phyloP scores from a whole-genome alignment of 2,797 vertebrate species.

The Threskiornis aethiopicus region DNA sequence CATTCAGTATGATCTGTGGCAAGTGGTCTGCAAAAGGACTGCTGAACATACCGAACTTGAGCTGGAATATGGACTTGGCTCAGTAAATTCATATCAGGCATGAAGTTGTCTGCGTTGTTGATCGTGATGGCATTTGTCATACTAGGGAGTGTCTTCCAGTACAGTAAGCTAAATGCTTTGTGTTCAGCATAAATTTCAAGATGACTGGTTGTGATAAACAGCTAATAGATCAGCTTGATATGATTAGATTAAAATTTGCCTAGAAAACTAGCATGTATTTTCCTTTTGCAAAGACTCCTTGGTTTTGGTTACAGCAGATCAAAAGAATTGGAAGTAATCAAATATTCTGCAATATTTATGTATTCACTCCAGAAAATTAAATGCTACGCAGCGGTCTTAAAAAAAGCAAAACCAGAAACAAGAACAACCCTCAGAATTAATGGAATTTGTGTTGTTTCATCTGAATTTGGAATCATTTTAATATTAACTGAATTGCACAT shows the following conservation, averaged over 20 bases:
- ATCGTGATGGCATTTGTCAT: background rate
- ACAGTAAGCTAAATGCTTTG: background rate
- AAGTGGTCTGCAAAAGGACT: background rate
- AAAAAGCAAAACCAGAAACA: background rate
- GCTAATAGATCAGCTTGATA: background rate
- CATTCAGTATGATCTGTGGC: background rate
- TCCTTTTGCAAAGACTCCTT: background rate
- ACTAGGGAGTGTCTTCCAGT: background rate
- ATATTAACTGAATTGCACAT: background rate
- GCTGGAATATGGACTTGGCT: background rate
- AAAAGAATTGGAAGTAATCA: background rate
- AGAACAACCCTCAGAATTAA: background rate
- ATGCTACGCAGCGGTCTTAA: background rate
- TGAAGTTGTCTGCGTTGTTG: background rate
- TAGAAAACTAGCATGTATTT: background rate
- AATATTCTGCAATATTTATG: background rate
- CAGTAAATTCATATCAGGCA: background rate
- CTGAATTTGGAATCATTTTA: background rate
- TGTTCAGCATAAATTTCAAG: conserved; percentile 1
- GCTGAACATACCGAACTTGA: background rate
- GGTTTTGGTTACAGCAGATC: background rate
- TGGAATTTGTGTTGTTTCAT: background rate
- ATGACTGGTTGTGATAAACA: background rate
- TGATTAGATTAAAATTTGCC: background rate
- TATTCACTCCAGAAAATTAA: background rate